Percentiles rank a stretch among this genome's conserved stretches.
These are phyloP conservation scores for Leucophenga maculata DNA, from an alignment of 2,888 invertebrate species.

Conservation along the genomic window DNA sequence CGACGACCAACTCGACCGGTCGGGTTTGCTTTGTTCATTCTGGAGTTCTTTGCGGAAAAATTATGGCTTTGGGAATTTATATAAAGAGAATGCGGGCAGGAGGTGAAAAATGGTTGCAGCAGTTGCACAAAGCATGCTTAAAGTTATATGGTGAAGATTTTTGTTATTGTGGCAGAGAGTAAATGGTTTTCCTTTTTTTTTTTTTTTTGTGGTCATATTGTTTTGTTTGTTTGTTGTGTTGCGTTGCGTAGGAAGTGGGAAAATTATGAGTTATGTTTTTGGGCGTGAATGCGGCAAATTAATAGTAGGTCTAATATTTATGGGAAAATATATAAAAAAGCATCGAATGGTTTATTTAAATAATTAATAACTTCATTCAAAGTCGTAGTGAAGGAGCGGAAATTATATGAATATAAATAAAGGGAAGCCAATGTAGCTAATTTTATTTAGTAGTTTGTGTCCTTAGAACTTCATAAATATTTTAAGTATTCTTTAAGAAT, in stretches of 20 bases:
- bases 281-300: not conserved
- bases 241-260: not conserved
- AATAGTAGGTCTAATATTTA: too few relatives aligned
- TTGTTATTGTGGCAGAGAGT: constrained; percentile 6
- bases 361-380: too few relatives aligned
- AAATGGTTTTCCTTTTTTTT: constrained; percentile 2
- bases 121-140: constrained; percentile 2
- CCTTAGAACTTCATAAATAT: too few relatives aligned
- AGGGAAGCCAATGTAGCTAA: too few relatives aligned
- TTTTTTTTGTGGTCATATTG: not conserved
- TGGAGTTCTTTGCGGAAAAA: constrained; percentile 40
- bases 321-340: too few relatives aligned
- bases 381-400: too few relatives aligned
- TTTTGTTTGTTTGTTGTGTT: not conserved
- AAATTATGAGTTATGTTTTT: not conserved
- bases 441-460: too few relatives aligned
- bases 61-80: constrained; percentile 57
- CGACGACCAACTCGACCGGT: not conserved
- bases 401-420: too few relatives aligned
- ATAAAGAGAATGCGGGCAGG: too few relatives aligned
- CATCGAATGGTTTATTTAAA: too few relatives aligned
- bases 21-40: not conserved
- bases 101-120: not conserved
- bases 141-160: not conserved
- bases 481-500: too few relatives aligned